Evolutionary conservation across 1,140 invertebrate genomes (phyloP), one percentile per base, ranked within the genome.

Genomic region (Zelostemma sp.): DNA sequence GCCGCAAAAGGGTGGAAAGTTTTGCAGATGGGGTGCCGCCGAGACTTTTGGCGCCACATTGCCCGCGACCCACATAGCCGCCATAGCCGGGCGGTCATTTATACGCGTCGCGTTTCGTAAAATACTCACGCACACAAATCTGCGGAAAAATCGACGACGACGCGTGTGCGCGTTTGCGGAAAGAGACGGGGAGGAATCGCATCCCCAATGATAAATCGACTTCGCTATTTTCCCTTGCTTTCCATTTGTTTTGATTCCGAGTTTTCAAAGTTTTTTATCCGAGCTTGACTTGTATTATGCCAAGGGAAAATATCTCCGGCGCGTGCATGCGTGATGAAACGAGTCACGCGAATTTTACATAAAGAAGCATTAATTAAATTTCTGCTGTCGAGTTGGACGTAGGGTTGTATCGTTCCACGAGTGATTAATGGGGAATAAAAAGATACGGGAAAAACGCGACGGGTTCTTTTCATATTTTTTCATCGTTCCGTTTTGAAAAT

Each of bases 21-120:
- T 68, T 66, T 49, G 57, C 62, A 45, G 53, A 25, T 41, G 47
- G 56, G 60, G 50, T 55, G 70, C 51, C 54, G 69, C 62, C 65
- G 58, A 71, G 67, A 72, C 63, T 67, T 68, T 68, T 70, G 76
- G 76, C 74, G 76, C 76, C 76, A 72, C 61, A 54, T 68, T 47
- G 68, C 62, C 35, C 71, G 66, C 71, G 74, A 74, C 70, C 73
- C 50, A 76, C 73, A 76, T 77, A 74, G 63, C 62, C 60, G 58
- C 56, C 25, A 38, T 54, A 68, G 51, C 54, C 43, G 45, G 38
- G 48, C 54, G 47, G 12, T 45, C 51, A 31, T 60, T 40, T 72
- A 55, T 59, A 59, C 8, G 17, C 41, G 14, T 9, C 43, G 59
- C 59, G 46, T n/a, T 51, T 63, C 45, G 53, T 57, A 56, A 56